Base-by-base conservation (phyloP, 1,140 invertebrate genomes). In the Cepaea nemoralis region DNA sequence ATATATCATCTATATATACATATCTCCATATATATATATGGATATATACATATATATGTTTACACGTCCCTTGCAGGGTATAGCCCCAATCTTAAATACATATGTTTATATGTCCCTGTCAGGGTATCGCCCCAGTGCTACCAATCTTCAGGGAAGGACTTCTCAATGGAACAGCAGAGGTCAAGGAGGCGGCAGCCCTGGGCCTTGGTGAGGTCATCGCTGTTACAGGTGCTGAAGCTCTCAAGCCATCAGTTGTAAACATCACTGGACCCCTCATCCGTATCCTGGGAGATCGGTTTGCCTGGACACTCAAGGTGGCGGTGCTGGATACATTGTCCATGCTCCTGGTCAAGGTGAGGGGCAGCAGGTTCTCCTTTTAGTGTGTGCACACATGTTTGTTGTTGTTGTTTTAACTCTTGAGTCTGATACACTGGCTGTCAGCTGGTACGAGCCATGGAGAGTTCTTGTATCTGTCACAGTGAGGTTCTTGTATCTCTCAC, bases 241-340 rank as follows among this genome's bases (percentile, higher is more conserved):
- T 99, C 31, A 97, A 98, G 90, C 95, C 97, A 1, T 98, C 97
- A 70, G 97, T 99, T 1, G 95, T 99, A 45, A 96, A 98, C 87
- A 98, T 99, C 83, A 99, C 98, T 35, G 98, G 98, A 14, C 98
- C 98, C 0, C 93, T 99, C 24, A 99, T 99, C 92, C 94, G 98
- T 86, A 98, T 99, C 89, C 93, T 99, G 22, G 98, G 98, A 35
- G 98, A 99, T 92, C 93, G 98, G 71, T 99, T 98, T 90, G 96
- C 95, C 83, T 94, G 95, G 88, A 96, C 95, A 87, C 96, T 99
- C 0, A 99, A 99, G 92, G 96, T 97, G 0, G 97, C 98, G 39
- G 97, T 99, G 19, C 92, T 99, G 8, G 97, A 99, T 89, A 98
- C 97, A 0, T 92, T 99, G 31, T 96, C 96, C 0, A 93, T 97